Evolutionary conservation across 2,797 vertebrate genomes (phyloP).

Genomic region (Spinus olivaceus): DNA sequence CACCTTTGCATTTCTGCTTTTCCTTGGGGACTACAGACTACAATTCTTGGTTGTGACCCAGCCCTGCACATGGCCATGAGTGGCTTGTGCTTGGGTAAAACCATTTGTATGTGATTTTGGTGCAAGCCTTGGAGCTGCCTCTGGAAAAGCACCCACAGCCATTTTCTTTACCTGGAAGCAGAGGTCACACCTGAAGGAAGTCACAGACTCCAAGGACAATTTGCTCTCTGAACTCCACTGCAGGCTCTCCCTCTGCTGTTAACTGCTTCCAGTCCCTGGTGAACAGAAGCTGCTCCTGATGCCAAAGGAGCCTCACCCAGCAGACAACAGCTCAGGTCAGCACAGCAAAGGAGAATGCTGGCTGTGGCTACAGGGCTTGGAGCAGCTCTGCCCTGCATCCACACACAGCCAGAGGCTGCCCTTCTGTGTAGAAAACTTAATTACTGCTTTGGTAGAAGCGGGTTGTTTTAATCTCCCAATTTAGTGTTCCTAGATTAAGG

Average conservation of each 20-base stretch:
- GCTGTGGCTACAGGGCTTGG: neutral
- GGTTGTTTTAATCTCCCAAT: neutral
- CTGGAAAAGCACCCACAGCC: neutral
- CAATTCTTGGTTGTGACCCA: neutral
- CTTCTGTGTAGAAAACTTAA: neutral
- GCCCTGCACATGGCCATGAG: accelerated
- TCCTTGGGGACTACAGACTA: neutral
- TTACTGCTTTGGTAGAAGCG: neutral
- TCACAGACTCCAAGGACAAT: neutral
- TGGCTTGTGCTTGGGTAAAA: neutral
- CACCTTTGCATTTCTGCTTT: neutral
- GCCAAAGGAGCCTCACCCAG: neutral
- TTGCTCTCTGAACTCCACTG: neutral
- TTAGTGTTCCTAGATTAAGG: neutral
- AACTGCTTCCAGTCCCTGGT: neutral
- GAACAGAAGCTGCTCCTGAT: neutral
- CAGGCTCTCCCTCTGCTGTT: neutral
- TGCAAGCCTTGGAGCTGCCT: neutral
- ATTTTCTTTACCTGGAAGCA: neutral
- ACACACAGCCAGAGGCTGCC: neutral
- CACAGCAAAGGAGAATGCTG: neutral
- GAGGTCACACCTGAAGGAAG: neutral
- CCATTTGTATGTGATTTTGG: accelerated
- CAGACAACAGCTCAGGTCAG: neutral
- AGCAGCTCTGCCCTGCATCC: neutral